phyloP scores from a whole-genome alignment of 1,140 invertebrate species.

The Bombus pascuorum region DNA sequence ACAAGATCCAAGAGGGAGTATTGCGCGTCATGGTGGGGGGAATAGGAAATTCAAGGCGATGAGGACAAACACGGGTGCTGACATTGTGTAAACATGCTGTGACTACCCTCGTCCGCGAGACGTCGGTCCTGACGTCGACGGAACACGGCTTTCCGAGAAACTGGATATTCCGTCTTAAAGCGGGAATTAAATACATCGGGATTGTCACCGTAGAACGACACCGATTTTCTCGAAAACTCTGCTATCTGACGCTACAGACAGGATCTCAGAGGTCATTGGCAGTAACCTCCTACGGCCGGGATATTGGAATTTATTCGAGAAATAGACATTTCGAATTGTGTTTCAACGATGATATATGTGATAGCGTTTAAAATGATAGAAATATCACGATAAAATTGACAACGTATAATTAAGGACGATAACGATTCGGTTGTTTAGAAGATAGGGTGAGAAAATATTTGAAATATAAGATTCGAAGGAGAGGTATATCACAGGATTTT shows the following conservation, averaged over 20 bases:
- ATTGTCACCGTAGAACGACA: neutral
- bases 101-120: slow-evolving; percentile 60
- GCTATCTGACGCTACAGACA: slow-evolving; percentile 6
- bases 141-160: slow-evolving; percentile 55
- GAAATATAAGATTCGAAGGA: too few species aligned
- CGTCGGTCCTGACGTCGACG: slow-evolving; percentile 41
- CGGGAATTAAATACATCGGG: slow-evolving; percentile 57
- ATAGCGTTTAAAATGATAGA: neutral
- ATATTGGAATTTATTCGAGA: neutral
- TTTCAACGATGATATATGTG: neutral
- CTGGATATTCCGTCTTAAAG: slow-evolving; percentile 59
- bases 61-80: slow-evolving; percentile 69
- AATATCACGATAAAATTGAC: neutral
- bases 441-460: neutral
- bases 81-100: slow-evolving; percentile 71
- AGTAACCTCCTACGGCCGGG: neutral
- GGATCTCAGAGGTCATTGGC: neutral
- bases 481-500: too few species aligned
- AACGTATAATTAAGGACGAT: neutral
- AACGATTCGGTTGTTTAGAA: neutral
- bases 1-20: neutral
- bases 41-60: slow-evolving; percentile 65
- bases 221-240: slow-evolving; percentile 29
- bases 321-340: neutral
- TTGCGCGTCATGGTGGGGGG: neutral